phyloP scores from a whole-genome alignment of 1,140 invertebrate species.

The Bombus pascuorum region DNA sequence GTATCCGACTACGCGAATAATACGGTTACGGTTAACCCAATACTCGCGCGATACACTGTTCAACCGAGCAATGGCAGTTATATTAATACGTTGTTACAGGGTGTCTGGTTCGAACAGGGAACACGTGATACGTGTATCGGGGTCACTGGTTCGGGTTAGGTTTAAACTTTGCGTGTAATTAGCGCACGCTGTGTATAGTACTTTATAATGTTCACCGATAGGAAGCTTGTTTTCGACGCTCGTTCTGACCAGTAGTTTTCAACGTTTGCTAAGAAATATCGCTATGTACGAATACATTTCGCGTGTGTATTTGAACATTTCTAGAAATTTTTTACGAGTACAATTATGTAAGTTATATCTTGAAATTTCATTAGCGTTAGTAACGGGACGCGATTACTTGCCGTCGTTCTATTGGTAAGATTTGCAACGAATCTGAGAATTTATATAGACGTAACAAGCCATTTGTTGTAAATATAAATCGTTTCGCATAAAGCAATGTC shows the following conservation, averaged over 20 bases:
- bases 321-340: no score
- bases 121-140: slow-evolving; percentile 22
- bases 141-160: slow-evolving; percentile 7
- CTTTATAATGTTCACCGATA: background rate
- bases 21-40: slow-evolving; percentile 47
- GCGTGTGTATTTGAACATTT: no score
- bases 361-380: no score
- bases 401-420: rapidly evolving
- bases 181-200: background rate
- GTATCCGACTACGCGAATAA: slow-evolving; percentile 18
- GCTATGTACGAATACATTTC: no score
- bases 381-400: no score
- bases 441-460: no score
- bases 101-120: slow-evolving; percentile 18
- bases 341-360: no score
- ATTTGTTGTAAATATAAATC: no score
- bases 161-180: slow-evolving; percentile 19
- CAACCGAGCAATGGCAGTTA: slow-evolving; percentile 19
- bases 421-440: no score
- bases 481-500: no score
- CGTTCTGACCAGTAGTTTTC: background rate
- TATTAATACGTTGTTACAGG: slow-evolving; percentile 26
- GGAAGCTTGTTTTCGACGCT: background rate
- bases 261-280: background rate
- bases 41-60: slow-evolving; percentile 24